Percentiles rank a stretch among this genome's conserved stretches.
Conservation (phyloP, 2,113 vertebrate genomes). For the Microtus richardsoni region DNA sequence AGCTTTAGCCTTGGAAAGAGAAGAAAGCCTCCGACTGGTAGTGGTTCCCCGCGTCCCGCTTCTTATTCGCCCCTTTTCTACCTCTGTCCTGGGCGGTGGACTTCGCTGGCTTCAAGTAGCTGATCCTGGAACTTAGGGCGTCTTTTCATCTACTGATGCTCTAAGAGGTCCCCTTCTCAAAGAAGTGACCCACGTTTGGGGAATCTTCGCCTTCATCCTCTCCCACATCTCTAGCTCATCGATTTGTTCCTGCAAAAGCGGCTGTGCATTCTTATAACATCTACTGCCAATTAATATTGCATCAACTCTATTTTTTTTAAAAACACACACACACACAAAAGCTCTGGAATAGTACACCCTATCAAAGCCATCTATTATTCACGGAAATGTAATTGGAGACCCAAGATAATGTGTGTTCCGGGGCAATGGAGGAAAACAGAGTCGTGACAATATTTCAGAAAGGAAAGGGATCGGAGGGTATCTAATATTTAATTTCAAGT, state of each 20-base stretch:
- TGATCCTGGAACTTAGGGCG: neutral
- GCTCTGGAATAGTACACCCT: conserved; percentile 77
- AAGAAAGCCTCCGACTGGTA: neutral
- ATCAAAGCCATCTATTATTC: conserved; percentile 87
- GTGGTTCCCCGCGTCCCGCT: neutral
- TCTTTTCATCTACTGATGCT: conserved; percentile 77
- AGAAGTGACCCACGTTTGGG: conserved; percentile 59
- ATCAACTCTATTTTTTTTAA: conserved; percentile 87
- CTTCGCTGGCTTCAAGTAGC: neutral
- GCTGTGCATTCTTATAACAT: conserved; percentile 92
- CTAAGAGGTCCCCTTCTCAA: conserved; percentile 58
- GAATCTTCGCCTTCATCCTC: conserved; percentile 71
- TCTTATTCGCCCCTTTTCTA: neutral
- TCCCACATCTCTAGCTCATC: conserved; percentile 82
- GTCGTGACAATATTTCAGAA: conserved; percentile 82
- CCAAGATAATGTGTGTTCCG: conserved; percentile 73
- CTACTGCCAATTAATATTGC: conserved; percentile 93
- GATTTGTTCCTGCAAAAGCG: conserved; percentile 88
- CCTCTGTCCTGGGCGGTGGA: neutral
- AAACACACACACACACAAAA: conserved; percentile 66
- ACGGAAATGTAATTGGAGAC: conserved; percentile 86
- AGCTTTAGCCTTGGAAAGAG: neutral
- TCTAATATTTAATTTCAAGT: conserved; percentile 91
- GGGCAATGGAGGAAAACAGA: conserved; percentile 79
- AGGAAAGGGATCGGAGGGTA: conserved; percentile 82